Conservation (phyloP, 2,888 invertebrate species). For the Sarcophaga caerulescens region DNA sequence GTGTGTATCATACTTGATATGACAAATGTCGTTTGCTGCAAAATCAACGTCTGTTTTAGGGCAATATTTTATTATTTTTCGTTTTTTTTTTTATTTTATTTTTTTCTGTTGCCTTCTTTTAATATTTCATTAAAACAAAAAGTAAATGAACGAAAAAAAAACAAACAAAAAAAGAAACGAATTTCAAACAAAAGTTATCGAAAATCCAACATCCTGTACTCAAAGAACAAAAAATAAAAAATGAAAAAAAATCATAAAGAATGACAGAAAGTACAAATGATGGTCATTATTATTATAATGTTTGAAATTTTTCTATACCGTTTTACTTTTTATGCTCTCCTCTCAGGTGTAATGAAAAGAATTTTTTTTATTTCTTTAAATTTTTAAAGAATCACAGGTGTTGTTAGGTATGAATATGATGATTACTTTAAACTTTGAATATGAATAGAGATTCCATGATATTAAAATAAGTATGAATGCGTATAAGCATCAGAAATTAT, state of each 20-base stretch:
- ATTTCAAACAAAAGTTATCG: slow-evolving; percentile 7
- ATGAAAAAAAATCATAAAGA: too few species aligned
- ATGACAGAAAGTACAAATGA: slow-evolving; percentile 9
- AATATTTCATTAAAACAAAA: slow-evolving; percentile 39
- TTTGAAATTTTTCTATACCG: neutral
- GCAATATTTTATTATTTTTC: slow-evolving; percentile 20
- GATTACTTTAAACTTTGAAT: too few species aligned
- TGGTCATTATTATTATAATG: slow-evolving; percentile 22
- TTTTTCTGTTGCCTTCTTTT: neutral
- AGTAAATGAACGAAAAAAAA: neutral
- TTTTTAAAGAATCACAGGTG: too few species aligned
- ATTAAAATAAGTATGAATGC: too few species aligned
- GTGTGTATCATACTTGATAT: slow-evolving; percentile 34
- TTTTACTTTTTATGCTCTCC: neutral
- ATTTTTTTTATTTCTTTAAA: too few species aligned
- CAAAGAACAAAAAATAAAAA: too few species aligned
- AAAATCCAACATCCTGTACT: neutral
- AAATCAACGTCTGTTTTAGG: slow-evolving; percentile 37
- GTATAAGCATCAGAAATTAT: too few species aligned
- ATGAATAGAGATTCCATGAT: too few species aligned
- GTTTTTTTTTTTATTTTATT: too few species aligned
- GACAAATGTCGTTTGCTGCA: slow-evolving; percentile 51
- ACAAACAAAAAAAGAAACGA: too few species aligned
- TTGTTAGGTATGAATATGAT: too few species aligned
- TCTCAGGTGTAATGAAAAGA: too few species aligned